Base-by-base conservation (phyloP, 2,888 invertebrate species). In the Lamproptera curius region DNA sequence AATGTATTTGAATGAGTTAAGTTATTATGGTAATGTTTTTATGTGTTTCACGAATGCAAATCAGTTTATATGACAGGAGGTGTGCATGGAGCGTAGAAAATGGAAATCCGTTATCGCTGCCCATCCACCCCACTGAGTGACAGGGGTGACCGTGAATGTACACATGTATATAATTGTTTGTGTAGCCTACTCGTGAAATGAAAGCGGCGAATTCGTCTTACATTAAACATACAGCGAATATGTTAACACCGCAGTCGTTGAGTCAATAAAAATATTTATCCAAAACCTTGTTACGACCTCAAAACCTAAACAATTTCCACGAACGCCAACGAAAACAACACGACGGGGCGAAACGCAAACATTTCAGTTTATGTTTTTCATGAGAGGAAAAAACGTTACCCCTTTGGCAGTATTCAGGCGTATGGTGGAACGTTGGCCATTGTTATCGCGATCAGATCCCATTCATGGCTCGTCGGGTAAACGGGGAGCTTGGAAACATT, bases 401-500 rank as follows among this genome's bases (percentile, higher is more conserved):
- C 71, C 63, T 72, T 72, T 70, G 63, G 68, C 60, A 61, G 67
- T 68, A 74, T 72, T 72, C 72, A 73, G 62, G 60, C 59, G 68
- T 60, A 59, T 61, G 61, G 59, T 60, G 69, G 69, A 31, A 34
- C 39, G 42, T 16, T 37, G 41, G 20, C 42, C 63, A 78, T 83
- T 84, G 82, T 83, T 76, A 64, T 63, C 64, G 50, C 71, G 68
- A 71, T 74, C 75, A 67, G 68, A 62, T 64, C 65, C 75, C 70
- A 78, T 82, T 82, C 76, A 80, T 65, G 65, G 70, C 63, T 63
- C 60, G 66, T 62, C 67, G 66, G 69, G 65, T 71, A 73, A 76
- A 69, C 71, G 69, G 67, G 68, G 67, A 67, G 67, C 71, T 67
- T 67, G 72, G 70, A 76, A 80, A 80, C 76, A 80, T 80, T 78